Evolutionary conservation across 2,888 invertebrate species (phyloP), one percentile per base, ranked within the genome.

Genomic region (Melanostoma mellinum): DNA sequence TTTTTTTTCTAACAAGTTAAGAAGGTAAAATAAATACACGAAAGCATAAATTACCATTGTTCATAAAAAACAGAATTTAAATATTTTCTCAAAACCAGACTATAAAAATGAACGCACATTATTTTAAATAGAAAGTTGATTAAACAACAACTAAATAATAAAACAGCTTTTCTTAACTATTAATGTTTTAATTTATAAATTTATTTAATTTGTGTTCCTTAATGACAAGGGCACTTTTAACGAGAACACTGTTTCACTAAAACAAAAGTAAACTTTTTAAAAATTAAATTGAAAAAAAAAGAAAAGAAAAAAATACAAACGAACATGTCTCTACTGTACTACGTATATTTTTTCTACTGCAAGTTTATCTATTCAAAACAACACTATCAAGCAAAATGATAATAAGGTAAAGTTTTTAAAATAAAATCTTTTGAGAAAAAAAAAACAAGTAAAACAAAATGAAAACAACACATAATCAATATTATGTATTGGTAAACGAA

Each of bases 331-430:
- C 61, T 56, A 67, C 53, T 63, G 42, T 81, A 72, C 72, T 68
- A 56, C 33, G 56, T 77, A 82, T 77, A 82, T 82, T 82, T 77
- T 77, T 81, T 82, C 63, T 77, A 82, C 77, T 77, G 60, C 61
- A 82, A 73, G 38, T 68, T 56, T 77, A 72, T 73, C 61, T 65
- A 71, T 71, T 81, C 53, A 69, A 20, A 20, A 20, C 20, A 20
- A 75, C 53, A 68, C 52, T 72, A 55, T 60, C 55, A 56, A 60
- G 20, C 20, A 20, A 20, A 46, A 82, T 77, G 56, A 73, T 63
- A 82, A 77, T 55, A 81, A 65, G 52, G 8, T 35, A 63, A 71
- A 44, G 44, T 52, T 52, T 53, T 63, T 67, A 10, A 68, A 76
- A 46, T 9, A 20, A 61, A 35, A 44, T 46, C 44, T 10, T 46